A percentile compares a stretch with the other conserved stretches of the same genome.
These are phyloP conservation scores for Tretioscincus oriximinensis DNA, from an alignment of 2,113 vertebrate species.

Conservation along the genomic window DNA sequence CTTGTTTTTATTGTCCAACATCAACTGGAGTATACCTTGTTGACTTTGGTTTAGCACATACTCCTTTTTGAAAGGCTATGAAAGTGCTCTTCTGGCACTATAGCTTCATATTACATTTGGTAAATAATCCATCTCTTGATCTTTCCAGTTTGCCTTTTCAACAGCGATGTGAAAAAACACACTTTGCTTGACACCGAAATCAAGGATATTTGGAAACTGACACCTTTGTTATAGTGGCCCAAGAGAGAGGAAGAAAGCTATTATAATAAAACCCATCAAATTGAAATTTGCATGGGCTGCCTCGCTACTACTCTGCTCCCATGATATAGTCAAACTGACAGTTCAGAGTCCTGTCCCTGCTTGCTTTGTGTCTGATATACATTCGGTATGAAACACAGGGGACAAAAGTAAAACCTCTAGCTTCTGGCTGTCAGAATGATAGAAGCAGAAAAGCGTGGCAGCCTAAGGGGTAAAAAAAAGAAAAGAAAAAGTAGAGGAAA, in stretches of 20 bases:
- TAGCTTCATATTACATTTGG: neutral
- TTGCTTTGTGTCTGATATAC: accelerated
- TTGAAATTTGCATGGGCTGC: neutral
- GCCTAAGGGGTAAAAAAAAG: neutral
- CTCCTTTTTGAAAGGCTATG: neutral
- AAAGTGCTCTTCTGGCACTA: neutral
- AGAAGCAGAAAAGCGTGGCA: neutral
- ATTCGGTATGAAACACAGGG: neutral
- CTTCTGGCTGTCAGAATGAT: neutral
- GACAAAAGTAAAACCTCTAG: accelerated
- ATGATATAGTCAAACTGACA: neutral
- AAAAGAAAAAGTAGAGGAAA: neutral
- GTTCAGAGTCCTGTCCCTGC: neutral
- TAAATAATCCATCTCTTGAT: neutral
- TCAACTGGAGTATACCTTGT: neutral
- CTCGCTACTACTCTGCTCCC: accelerated
- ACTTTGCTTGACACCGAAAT: neutral
- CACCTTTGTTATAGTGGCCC: neutral
- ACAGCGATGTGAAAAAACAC: neutral
- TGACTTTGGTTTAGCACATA: neutral
- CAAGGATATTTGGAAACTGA: accelerated
- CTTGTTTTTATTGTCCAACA: neutral
- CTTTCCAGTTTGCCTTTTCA: neutral
- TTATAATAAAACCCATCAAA: neutral
- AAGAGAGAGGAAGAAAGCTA: neutral